These are phyloP conservation scores for Tylochromis polylepis DNA, from an alignment of 2,113 vertebrate genomes.

Conservation along the genomic window DNA sequence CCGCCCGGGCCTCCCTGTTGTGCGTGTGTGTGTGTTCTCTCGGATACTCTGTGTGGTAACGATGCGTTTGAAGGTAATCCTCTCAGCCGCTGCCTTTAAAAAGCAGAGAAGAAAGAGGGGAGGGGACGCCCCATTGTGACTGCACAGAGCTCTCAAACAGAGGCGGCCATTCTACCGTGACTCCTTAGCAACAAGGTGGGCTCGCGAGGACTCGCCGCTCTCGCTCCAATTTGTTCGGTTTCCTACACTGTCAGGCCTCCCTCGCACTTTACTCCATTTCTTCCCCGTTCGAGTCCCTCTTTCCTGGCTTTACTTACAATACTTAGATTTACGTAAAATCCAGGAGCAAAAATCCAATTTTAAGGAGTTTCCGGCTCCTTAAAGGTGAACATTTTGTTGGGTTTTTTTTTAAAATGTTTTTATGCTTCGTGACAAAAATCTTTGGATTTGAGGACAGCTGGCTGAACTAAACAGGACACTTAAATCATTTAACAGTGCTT, in stretches of 20 bases:
- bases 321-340: fast-evolving
- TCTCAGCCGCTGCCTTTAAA: not conserved
- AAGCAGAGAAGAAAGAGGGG: not conserved
- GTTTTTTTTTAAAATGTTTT: not conserved
- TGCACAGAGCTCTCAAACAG: not conserved
- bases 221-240: not conserved
- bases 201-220: not conserved
- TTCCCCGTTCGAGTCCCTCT: fast-evolving
- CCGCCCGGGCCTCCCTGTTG: not conserved
- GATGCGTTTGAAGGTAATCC: constrained; percentile 36
- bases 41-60: not conserved
- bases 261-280: not conserved
- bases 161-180: constrained; percentile 23
- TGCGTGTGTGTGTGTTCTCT: not conserved
- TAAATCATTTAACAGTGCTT: not conserved
- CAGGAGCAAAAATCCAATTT: not conserved
- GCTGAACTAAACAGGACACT: not conserved
- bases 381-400: not conserved
- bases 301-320: not conserved
- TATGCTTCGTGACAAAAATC: fast-evolving
- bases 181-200: not conserved
- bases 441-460: not conserved
- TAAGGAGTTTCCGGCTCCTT: not conserved
- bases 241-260: not conserved
- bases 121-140: not conserved